Base-by-base conservation (phyloP, 2,797 vertebrate genomes). In the Sebastiscus albofasciatus region DNA sequence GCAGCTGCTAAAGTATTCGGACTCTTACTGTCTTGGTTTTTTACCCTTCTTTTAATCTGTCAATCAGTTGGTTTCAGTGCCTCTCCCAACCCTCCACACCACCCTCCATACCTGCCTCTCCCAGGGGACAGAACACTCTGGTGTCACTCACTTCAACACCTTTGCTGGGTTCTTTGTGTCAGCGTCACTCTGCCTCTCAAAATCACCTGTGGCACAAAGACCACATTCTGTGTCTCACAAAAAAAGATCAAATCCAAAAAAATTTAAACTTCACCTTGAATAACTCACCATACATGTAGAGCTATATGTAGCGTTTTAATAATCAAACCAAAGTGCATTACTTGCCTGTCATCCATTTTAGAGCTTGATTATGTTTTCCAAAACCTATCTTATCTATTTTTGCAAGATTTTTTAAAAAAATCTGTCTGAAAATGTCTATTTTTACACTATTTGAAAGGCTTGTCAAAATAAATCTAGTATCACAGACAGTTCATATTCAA, bases 71-170 rank as follows among this genome's bases (percentile, higher is more conserved):
- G 52, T 52, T 72, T 77, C 65, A 70, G 31, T 10, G 24, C 66
- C 70, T 66, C 46, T 31, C 68, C 54, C n/a, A 58, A 9, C 8
- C 33, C 27, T 29, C 62, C 67, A 71, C 72, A 62, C 60, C 67
- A 3, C 29, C 62, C 79, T 36, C 71, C 64, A 46, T 68, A 83
- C 79, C 77, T 71, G 72, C 64, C 72, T 67, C 81, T 84, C 88
- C 77, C 79, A 14, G 77, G 81, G 76, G 88, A 92, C 68, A 6
- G 22, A 60, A 18, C 78, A 67, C 81, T 83, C 67, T 12, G 42
- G 76, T 88, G 88, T 90, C 92, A 85, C 62, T 91, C 80, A 83
- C 81, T 75, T 77, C 69, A 54, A 85, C 85, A 86, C 67, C 79
- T 81, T 69, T 9, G 52, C 77, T 29, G 8, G 79, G 31, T 74